These are phyloP conservation scores for Pyrocoelia pectoralis DNA, from an alignment of 2,888 invertebrate genomes.

Conservation along the genomic window DNA sequence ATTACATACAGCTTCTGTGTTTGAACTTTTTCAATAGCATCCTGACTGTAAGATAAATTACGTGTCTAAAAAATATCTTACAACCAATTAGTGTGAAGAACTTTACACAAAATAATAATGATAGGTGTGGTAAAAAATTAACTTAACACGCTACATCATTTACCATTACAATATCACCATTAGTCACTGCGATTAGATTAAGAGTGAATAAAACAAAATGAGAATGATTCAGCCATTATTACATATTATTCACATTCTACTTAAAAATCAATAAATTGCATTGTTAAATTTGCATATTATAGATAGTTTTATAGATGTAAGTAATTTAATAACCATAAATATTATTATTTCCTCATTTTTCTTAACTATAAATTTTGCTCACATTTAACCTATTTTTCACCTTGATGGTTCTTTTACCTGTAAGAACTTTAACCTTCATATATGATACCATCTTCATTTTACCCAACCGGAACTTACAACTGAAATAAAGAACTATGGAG, in stretches of 20 bases:
- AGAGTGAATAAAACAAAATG: not conserved
- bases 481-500: not conserved
- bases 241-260: too few relatives aligned
- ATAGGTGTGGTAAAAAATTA: not conserved
- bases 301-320: not conserved
- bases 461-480: not conserved
- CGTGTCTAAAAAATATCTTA: not conserved
- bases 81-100: conserved; percentile 1
- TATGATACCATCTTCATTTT: not conserved
- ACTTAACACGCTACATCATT: not conserved
- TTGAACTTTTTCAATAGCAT: not conserved
- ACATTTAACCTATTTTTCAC: not conserved
- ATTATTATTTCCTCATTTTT: not conserved
- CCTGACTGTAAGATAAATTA: not conserved
- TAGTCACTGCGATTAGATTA: not conserved
- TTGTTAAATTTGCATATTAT: too few relatives aligned
- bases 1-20: not conserved
- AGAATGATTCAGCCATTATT: not conserved
- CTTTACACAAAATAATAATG: not conserved
- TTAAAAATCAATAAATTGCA: too few relatives aligned
- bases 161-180: not conserved
- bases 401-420: not conserved
- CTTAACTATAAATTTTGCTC: not conserved
- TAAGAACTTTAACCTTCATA: not conserved
- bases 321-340: not conserved